Evolutionary conservation across 2,888 invertebrate species (phyloP), one percentile per base, ranked within the genome.

Genomic region (Drosophila pegasa): DNA sequence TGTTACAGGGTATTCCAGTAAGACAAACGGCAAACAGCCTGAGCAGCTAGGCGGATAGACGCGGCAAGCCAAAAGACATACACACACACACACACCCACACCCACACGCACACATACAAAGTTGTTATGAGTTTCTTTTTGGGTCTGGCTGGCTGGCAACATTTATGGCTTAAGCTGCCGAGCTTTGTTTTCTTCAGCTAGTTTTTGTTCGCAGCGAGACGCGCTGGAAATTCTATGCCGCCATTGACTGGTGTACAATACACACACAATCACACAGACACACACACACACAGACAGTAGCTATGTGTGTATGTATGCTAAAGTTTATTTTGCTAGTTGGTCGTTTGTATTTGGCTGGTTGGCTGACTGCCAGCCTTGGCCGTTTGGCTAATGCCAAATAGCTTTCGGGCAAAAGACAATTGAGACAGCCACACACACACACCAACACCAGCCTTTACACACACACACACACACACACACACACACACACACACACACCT

Each of bases 401-500:
- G 82, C 85, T 81, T 73, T 71, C 31, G 83, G 87, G 72, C 63
- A 71, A 52, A 77, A 82, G 78, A 87, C 80, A 84, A 77, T 80
- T 75, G 82, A 75, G 75, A 75, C 75, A 69, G 63, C 47, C 66
- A 37, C 48, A 48, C 58, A 61, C 22, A n/a, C n/a, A 54, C 18
- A 58, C 37, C 16, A 16, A 35, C 38, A 58, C 20, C 6, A n/a
- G n/a, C n/a, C n/a, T n/a, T n/a, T n/a, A n/a, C n/a, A n/a, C n/a
- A n/a, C n/a, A n/a, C n/a, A n/a, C n/a, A n/a, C n/a, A 41, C n/a
- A 2, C 2, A 6, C 31, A 65, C 20, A 41, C 20, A 41, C 9
- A 22, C 35, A 58, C 14, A 45, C 41, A 31, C 10, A 20, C 37
- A 37, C 31, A 37, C 37, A 55, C 7, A 57, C 20, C 55, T 6